These are phyloP conservation scores for Acipenser ruthenus DNA, from an alignment of 2,797 vertebrate species.

Conservation along the genomic window DNA sequence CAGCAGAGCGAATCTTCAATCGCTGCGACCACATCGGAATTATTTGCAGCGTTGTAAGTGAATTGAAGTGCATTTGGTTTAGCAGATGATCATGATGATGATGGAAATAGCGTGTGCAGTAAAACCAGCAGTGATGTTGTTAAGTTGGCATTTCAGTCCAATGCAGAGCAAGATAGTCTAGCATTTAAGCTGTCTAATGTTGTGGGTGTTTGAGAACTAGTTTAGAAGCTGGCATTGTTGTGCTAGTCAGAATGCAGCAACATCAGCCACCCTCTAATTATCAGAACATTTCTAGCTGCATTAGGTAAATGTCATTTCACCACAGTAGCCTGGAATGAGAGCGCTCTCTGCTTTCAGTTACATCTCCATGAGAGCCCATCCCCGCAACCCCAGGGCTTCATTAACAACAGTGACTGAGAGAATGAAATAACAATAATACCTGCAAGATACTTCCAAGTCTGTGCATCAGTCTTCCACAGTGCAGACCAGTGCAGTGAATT, in stretches of 20 bases:
- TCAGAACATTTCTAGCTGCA: slow-evolving; percentile 76
- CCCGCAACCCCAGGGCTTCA: slow-evolving; percentile 42
- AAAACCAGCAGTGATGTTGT: no score
- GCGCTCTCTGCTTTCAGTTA: slow-evolving; percentile 54
- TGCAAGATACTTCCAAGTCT: no score
- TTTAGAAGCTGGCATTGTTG: slow-evolving; percentile 46
- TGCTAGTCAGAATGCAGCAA: slow-evolving; percentile 74
- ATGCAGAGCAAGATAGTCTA: no score
- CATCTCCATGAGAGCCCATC: slow-evolving; percentile 37
- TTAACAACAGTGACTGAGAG: slow-evolving; percentile 26
- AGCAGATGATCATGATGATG: no score
- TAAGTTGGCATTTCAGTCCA: no score
- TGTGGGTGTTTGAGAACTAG: slow-evolving; percentile 48
- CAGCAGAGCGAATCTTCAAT: no score
- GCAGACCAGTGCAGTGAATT: no score
- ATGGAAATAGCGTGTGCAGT: neutral
- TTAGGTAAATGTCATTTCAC: slow-evolving; percentile 93
- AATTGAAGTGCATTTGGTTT: no score
- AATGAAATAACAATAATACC: no score
- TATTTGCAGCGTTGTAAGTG: no score
- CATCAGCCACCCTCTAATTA: slow-evolving; percentile 81
- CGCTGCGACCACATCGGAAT: no score
- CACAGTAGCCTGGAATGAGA: slow-evolving; percentile 61
- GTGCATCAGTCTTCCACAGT: no score
- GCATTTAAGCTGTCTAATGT: slow-evolving; percentile 22